phyloP scores from a whole-genome alignment of 2,113 vertebrate genomes.

The Grallaria varia region DNA sequence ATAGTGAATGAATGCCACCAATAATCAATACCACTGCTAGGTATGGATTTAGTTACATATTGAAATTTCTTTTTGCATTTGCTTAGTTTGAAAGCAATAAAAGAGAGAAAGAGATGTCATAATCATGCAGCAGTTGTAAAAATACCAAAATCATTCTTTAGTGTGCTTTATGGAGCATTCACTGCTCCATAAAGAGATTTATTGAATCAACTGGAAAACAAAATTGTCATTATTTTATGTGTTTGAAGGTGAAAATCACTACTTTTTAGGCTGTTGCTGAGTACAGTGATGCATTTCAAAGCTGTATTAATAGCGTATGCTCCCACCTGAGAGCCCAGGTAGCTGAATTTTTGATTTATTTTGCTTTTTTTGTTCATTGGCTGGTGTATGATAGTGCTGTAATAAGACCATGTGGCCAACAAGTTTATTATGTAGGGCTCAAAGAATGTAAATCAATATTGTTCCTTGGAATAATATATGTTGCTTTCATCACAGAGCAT shows the following conservation, averaged over 20 bases:
- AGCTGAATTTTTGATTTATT: not conserved
- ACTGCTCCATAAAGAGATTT: not conserved
- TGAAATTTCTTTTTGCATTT: not conserved
- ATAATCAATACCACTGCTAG: not conserved
- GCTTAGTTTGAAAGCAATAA: not conserved
- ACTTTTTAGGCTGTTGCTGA: not conserved
- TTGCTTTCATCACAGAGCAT: not conserved
- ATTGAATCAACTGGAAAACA: not conserved
- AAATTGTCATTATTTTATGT: not conserved
- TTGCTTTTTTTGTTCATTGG: not conserved
- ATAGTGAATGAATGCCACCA: not conserved
- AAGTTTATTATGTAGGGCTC: not conserved
- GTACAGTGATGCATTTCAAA: not conserved
- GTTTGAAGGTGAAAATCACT: not conserved
- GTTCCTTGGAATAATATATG: not conserved
- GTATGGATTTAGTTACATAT: not conserved
- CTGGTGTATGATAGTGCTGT: not conserved
- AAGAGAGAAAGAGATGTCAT: not conserved
- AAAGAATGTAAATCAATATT: not conserved
- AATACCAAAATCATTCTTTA: not conserved
- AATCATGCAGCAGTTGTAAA: not conserved
- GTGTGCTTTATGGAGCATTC: not conserved
- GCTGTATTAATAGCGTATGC: not conserved
- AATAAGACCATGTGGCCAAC: not conserved
- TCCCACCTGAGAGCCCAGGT: not conserved